These are phyloP conservation scores for Halcyon badia DNA, from an alignment of 2,797 vertebrate genomes.

Conservation along the genomic window DNA sequence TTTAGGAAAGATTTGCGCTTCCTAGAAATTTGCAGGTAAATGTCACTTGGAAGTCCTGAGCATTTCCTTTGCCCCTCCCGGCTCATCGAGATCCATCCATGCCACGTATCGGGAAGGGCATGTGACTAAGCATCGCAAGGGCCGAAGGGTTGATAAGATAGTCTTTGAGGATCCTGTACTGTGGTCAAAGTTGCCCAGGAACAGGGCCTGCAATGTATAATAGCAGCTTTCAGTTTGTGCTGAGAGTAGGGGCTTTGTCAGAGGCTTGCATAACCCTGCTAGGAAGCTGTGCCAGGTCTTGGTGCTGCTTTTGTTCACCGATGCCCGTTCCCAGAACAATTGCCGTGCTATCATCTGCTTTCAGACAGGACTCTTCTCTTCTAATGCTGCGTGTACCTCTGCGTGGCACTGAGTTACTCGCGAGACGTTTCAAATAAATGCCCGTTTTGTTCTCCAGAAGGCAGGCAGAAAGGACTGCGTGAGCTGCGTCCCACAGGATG, in stretches of 20 bases:
- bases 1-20: background rate
- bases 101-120: accelerated
- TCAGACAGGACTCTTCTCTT: background rate
- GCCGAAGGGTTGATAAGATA: background rate
- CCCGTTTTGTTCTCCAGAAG: background rate
- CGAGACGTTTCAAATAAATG: background rate
- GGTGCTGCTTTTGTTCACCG: background rate
- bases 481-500: background rate
- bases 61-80: background rate
- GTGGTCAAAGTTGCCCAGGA: background rate
- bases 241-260: constrained; percentile 40
- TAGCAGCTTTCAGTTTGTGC: background rate
- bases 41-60: background rate
- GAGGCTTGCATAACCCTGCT: constrained; percentile 30
- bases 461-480: background rate
- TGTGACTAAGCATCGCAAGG: background rate
- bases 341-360: background rate
- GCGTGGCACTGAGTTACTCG: background rate
- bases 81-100: accelerated
- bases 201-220: background rate
- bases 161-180: background rate
- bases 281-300: constrained; percentile 28
- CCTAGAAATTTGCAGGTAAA: background rate
- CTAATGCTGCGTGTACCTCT: background rate
- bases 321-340: background rate